Percentiles rank a stretch among this genome's conserved stretches.
Conservation (phyloP, 2,888 invertebrate species). For the Nymphalis c-album region DNA sequence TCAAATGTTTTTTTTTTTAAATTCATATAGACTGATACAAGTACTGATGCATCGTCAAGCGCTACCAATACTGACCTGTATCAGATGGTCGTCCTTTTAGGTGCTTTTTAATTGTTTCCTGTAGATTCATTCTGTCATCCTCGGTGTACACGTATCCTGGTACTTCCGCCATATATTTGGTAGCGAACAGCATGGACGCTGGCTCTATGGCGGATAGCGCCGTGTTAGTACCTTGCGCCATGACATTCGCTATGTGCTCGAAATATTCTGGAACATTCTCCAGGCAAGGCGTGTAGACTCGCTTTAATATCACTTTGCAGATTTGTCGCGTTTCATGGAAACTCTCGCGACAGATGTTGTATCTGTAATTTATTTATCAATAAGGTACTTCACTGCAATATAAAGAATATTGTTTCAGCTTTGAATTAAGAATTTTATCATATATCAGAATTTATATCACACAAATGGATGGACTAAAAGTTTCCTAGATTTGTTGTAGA, state of each 20-base stretch:
- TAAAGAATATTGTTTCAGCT: too few relatives aligned
- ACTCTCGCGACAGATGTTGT: conserved; percentile 83
- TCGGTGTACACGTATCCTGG: conserved; percentile 66
- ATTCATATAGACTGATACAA: background rate
- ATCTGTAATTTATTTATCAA: conserved; percentile 61
- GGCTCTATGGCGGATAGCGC: conserved; percentile 79
- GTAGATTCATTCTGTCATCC: conserved; percentile 41
- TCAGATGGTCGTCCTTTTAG: conserved; percentile 39
- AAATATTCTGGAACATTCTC: conserved; percentile 78
- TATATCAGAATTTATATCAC: too few relatives aligned
- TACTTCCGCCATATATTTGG: conserved; percentile 73
- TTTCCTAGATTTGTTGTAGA: too few relatives aligned
- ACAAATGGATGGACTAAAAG: too few relatives aligned
- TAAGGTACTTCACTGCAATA: too few relatives aligned
- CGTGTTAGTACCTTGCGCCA: conserved; percentile 83
- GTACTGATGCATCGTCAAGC: background rate
- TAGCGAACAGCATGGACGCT: conserved; percentile 69
- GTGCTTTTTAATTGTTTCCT: conserved; percentile 36
- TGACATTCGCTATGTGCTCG: conserved; percentile 79
- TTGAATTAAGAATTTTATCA: too few relatives aligned
- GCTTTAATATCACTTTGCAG: conserved; percentile 76
- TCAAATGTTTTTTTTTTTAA: background rate
- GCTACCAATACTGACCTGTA: conserved; percentile 37
- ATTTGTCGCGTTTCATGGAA: conserved; percentile 81
- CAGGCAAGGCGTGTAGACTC: conserved; percentile 80